Evolutionary conservation across 2,888 invertebrate species (phyloP).

Genomic region (Caprella mutica): DNA sequence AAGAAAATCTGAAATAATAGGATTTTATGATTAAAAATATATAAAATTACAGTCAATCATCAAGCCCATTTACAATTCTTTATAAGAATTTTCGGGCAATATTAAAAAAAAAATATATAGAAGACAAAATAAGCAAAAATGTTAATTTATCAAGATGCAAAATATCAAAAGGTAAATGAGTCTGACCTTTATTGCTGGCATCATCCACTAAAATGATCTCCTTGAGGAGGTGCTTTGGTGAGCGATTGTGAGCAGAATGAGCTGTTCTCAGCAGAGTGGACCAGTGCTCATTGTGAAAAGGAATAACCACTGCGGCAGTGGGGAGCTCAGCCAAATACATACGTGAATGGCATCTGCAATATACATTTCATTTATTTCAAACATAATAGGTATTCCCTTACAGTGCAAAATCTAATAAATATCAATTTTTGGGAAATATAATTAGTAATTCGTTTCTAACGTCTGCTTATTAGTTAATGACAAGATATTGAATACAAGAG

Average conservation of each 20-base stretch:
- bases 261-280: slow-evolving; percentile 66
- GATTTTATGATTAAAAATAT: background rate
- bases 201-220: slow-evolving; percentile 86
- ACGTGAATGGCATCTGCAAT: slow-evolving; percentile 53
- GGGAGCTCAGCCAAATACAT: slow-evolving; percentile 60
- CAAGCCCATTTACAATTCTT: background rate
- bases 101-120: background rate
- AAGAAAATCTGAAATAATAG: slow-evolving; percentile 16
- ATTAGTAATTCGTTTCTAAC: no score
- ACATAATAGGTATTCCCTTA: no score
- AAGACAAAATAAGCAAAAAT: background rate
- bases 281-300: slow-evolving; percentile 89
- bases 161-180: background rate
- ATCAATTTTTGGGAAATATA: no score
- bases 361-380: no score
- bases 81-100: background rate
- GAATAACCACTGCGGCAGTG: slow-evolving; percentile 73
- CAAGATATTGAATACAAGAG: no score
- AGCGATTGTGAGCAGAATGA: slow-evolving; percentile 66
- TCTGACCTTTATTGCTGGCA: slow-evolving; percentile 59
- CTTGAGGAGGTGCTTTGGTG: slow-evolving; percentile 62
- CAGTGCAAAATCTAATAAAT: no score
- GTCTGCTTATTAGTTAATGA: no score
- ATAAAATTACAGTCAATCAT: background rate
- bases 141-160: background rate